Conservation (phyloP, 35 echinoderm and acorn worm species). For the Ophioderma brevispina region DNA sequence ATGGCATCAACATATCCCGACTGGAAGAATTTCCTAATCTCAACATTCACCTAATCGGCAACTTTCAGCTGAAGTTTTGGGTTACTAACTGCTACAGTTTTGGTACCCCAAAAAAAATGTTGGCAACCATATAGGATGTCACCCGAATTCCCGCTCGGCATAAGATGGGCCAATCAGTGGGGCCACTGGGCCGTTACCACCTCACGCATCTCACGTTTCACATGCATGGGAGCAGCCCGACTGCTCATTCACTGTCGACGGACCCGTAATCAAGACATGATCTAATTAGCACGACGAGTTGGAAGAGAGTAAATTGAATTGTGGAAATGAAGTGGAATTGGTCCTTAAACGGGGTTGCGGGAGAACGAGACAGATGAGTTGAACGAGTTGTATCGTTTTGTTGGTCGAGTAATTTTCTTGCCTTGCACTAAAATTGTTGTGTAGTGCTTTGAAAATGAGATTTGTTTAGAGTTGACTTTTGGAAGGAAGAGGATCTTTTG, state of each 20-base stretch:
- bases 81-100: too few relatives aligned
- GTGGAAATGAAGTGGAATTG: constrained; percentile 9
- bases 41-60: too few relatives aligned
- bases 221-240: neutral
- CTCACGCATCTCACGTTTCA: neutral
- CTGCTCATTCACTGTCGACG: constrained; percentile 3
- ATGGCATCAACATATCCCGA: too few relatives aligned
- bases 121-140: too few relatives aligned
- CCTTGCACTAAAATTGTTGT: neutral
- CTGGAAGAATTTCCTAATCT: too few relatives aligned
- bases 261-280: constrained; percentile 1
- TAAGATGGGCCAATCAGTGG: neutral
- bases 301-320: neutral
- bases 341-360: neutral
- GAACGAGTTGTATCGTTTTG: constrained; percentile 3
- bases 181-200: neutral
- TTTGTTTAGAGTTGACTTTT: neutral
- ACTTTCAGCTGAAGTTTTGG: too few relatives aligned
- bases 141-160: neutral
- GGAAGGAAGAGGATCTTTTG: neutral
- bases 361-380: neutral
- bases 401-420: neutral
- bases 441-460: neutral
- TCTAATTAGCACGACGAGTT: neutral
- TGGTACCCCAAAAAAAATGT: too few relatives aligned